These are phyloP conservation scores for Crotophaga sulcirostris DNA, from an alignment of 2,113 vertebrate genomes.

Conservation along the genomic window DNA sequence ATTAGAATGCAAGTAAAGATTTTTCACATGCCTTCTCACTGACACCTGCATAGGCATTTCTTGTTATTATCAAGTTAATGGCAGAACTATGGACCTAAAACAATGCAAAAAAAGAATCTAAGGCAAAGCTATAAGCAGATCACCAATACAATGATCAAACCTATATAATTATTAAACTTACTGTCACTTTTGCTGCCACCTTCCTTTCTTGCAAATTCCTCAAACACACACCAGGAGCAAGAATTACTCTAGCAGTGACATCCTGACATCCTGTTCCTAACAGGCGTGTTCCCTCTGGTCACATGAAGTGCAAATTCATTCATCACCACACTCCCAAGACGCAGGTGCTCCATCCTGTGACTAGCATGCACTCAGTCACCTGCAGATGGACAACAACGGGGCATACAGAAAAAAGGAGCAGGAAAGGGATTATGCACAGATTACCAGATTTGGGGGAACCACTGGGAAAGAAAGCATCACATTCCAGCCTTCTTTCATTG, in stretches of 20 bases:
- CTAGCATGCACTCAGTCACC: background rate
- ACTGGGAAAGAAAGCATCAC: background rate
- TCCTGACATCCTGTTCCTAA: background rate
- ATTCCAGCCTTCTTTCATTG: background rate
- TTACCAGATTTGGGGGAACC: background rate
- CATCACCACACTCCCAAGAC: background rate
- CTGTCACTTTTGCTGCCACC: background rate
- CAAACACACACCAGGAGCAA: background rate
- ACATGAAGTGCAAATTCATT: background rate
- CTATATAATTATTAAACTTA: slow-evolving; percentile 21
- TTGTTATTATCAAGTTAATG: background rate
- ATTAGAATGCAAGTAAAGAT: background rate
- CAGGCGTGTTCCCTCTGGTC: background rate
- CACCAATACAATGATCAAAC: background rate
- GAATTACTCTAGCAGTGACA: background rate
- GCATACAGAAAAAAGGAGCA: background rate
- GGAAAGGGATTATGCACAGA: background rate
- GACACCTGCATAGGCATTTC: background rate
- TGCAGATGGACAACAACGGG: background rate
- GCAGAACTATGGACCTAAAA: background rate
- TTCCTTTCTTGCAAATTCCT: background rate
- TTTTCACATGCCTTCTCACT: background rate
- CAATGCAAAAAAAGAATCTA: background rate
- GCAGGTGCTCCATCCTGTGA: slow-evolving; percentile 17
- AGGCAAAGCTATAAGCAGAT: background rate